Base-by-base conservation (phyloP, 2,797 vertebrate genomes). In the Sylvia borin region DNA sequence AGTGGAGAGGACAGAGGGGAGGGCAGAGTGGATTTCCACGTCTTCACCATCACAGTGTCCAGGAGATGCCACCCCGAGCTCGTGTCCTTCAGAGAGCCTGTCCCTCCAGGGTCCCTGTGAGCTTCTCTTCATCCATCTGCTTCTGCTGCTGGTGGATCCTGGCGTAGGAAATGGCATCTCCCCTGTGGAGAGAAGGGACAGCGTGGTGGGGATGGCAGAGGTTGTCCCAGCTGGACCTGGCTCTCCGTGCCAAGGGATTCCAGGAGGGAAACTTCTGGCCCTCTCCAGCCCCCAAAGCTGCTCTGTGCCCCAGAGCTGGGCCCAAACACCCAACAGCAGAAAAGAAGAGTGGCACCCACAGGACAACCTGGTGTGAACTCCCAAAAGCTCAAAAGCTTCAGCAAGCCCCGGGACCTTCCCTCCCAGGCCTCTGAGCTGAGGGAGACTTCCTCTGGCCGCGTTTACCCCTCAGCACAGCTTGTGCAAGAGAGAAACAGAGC, bases 61-160 rank as follows among this genome's bases (percentile, higher is more conserved):
- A 25, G 61, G 24, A 79, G 42, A 38, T 9, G 72, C 31, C 24
- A 5, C 65, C n/a, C 60, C 0, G 0, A 58, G 48, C 34, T 66
- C 1, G 0, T 0, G 6, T 13, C 50, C 43, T 45, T 98, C 98
- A 99, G 97, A 98, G 98, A 12, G 68, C 55, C 75, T 98, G 97
- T 50, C 97, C 98, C 38, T 97, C 98, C 19, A 97, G 92, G 3
- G 97, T 94, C 48, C 97, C 99, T 0, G 98, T 95, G 77, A 98
- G 97, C 94, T 98, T 99, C 97, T 99, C 99, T 57, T 99, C 99
- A 4, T 99, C 98, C 4, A 97, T 98, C 93, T 98, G 98, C 97
- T 98, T 99, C 96, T 98, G 99, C 96, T 99, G 98, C 96, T 99
- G 99, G 94, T 99, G 98, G 96, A 99, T 98, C 61, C 98, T 97